These are phyloP conservation scores for Ploceus nigricollis DNA, from an alignment of 2,113 vertebrate species.

Conservation along the genomic window DNA sequence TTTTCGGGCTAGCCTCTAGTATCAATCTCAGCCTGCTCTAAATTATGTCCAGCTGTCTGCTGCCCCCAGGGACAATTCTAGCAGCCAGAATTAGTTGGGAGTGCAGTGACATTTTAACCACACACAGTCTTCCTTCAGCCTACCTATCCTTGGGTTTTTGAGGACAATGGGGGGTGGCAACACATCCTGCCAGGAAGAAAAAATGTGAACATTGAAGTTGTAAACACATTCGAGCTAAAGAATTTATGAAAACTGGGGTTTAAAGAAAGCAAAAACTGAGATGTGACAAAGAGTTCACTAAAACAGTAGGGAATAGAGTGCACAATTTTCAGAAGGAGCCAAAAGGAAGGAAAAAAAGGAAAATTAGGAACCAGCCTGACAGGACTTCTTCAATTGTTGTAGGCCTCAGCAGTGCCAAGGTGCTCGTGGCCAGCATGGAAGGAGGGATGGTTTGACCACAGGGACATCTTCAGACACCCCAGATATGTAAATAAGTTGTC, in stretches of 20 bases:
- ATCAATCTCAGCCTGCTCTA: conserved; percentile 44
- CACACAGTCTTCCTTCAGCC: conserved; percentile 9
- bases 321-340: neutral
- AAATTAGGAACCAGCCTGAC: neutral
- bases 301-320: neutral
- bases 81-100: conserved; percentile 40
- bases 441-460: neutral
- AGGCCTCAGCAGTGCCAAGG: neutral
- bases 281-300: neutral
- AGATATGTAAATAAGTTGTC: neutral
- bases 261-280: neutral
- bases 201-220: neutral
- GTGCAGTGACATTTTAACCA: conserved; percentile 53
- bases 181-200: neutral
- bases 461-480: neutral
- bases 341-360: neutral
- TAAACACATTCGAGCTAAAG: neutral
- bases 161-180: neutral
- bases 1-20: neutral
- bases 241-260: neutral
- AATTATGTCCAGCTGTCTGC: conserved; percentile 53
- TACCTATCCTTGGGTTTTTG: conserved; percentile 26
- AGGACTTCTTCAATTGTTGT: neutral
- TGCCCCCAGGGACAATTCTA: conserved; percentile 26
- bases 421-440: neutral